A percentile compares a stretch with the other conserved stretches of the same genome.
These are phyloP conservation scores for Ptychobarbus kaznakovi DNA, from an alignment of 2,797 vertebrate genomes.

Conservation along the genomic window DNA sequence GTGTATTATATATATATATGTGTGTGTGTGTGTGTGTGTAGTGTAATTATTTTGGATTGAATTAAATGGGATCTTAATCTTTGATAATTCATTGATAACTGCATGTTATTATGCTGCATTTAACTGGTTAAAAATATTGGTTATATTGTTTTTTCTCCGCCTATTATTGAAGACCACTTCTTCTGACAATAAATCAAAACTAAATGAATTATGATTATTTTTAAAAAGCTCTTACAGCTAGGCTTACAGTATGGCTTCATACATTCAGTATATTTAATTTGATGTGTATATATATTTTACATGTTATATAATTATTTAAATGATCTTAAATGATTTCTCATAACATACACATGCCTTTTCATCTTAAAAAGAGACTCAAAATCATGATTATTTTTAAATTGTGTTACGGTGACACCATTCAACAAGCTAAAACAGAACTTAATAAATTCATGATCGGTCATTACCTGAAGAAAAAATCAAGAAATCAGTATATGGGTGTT, in stretches of 20 bases:
- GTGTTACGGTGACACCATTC: background rate
- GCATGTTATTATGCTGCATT: background rate
- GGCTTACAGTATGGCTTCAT: background rate
- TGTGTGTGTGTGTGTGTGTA: too few relatives aligned
- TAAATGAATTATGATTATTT: background rate
- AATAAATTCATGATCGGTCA: background rate
- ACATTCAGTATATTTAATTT: background rate
- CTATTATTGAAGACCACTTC: background rate
- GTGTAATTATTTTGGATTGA: background rate
- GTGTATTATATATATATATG: background rate
- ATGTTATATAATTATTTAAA: background rate
- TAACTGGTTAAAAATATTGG: background rate
- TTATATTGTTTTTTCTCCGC: background rate
- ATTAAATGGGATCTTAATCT: background rate
- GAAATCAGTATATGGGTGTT: background rate
- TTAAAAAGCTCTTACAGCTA: background rate
- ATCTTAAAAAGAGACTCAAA: background rate
- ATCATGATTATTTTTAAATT: background rate
- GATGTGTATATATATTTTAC: background rate
- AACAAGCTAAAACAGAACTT: background rate
- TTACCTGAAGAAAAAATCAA: background rate
- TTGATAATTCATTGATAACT: background rate
- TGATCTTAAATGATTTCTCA: background rate
- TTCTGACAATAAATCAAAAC: background rate
- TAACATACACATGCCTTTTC: background rate